Base-by-base conservation (phyloP, 92 coral and sea anemone genomes). In the Porites lobata region DNA sequence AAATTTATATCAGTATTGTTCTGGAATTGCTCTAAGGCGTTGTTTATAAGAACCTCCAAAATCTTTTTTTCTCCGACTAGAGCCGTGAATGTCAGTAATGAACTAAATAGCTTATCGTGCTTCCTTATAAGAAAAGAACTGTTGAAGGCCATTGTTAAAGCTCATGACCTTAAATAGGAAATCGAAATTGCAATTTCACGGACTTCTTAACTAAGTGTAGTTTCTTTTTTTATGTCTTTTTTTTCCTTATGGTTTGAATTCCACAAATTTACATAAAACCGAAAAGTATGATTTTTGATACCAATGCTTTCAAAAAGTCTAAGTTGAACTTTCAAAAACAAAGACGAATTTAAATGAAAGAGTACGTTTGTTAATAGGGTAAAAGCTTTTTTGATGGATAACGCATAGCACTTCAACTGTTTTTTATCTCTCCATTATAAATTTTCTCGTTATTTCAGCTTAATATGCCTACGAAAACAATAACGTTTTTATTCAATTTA, bases 321-420 rank as follows among this genome's bases (percentile, higher is more conserved):
- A 18, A 71, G 54, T 11, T 71, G 10, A 76, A 47, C 78, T 18
- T 62, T 20, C 43, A 68, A 68, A 82, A 38, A 58, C 5, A 58
- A 32, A 47, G 69, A 62, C 78, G 47, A 57, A 74, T 8, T 52
- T 19, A 32, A 81, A 24, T 66, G 43, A 68, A 69, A 69, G 51
- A 63, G 53, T 61, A 43, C 20, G 62, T 73, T 68, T 59, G 62
- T 63, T 71, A 83, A 83, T 83, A 32, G 57, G 17, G 18, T 83
- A 32, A 73, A 83, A 63, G 87, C 65, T 72, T 83, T 65, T 17
- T 58, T 77, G 67, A 77, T 38, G 51, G 57, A 52, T 17, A 19
- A 47, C 32, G 52, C 70, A 69, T 81, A 32, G 52, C 86, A 82
- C 77, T 56, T 26, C 9, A 70, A 29, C 47, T 38, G 56, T 22